These are phyloP conservation scores for Caiman crocodilus DNA, from an alignment of 2,797 vertebrate genomes.

Conservation along the genomic window DNA sequence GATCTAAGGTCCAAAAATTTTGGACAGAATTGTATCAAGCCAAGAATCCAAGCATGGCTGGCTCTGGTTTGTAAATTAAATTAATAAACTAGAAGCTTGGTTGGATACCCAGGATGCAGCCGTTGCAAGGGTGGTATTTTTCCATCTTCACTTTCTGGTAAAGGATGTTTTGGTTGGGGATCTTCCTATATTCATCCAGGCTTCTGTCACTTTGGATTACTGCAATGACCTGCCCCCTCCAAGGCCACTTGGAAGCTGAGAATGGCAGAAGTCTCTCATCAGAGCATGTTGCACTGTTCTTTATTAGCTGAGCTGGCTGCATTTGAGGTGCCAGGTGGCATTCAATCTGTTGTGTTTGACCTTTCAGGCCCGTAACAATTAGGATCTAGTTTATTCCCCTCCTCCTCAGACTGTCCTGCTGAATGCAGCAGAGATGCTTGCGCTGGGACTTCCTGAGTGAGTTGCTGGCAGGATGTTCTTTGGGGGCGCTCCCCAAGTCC, in stretches of 20 bases:
- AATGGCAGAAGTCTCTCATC: not conserved
- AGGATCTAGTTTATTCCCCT: not conserved
- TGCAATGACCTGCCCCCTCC: rapidly evolving
- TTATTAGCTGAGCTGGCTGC: not conserved
- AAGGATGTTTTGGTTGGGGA: not conserved
- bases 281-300: not conserved
- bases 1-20: not conserved
- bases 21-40: not conserved
- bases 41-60: rapidly evolving
- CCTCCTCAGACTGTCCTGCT: not conserved
- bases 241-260: not conserved
- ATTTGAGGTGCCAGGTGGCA: not conserved
- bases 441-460: not conserved
- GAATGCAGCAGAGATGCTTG: no score
- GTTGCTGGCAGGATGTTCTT: not conserved
- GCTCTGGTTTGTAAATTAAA: not conserved
- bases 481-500: not conserved
- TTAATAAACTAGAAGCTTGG: not conserved
- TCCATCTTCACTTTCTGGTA: not conserved
- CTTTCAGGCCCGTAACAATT: not conserved
- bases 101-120: slow-evolving; percentile 11
- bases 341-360: not conserved
- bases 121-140: not conserved
- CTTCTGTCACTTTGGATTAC: not conserved
- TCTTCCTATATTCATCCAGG: not conserved